Base-by-base conservation (phyloP, 2,888 invertebrate species). In the Synanthedon myopaeformis region DNA sequence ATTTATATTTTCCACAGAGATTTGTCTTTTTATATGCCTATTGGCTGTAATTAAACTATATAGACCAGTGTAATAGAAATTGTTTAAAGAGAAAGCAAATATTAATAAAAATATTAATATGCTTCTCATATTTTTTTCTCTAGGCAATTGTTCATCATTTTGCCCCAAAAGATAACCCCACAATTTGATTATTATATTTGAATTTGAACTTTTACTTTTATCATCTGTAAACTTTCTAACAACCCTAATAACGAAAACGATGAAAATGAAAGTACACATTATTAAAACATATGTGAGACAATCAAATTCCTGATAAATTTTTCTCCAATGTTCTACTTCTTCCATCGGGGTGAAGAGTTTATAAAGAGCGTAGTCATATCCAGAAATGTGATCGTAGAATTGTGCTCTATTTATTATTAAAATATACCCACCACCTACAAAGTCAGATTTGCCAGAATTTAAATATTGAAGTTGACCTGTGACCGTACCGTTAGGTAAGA, bases 21-120 rank as follows among this genome's bases (percentile, higher is more conserved):
- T 54, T 6, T 58, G 62, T 35, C 12, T 57, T 10, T 54, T 54
- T 42, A 54, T 54, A 2, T 42, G 49, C 3, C 48, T 42, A 13
- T 70, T 66, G 12, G 67, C 62, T n/a, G 77, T 69, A 41, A 76
- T 61, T 48, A 79, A 66, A 59, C 76, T 75, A 54, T 69, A 74
- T 23, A 79, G 59, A 12, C 72, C 69, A 4, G 79, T 77, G 51
- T 70, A 76, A 55, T 81, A 83, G 59, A 83, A 81, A 56, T 63
- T 78, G 3, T 58, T 61, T 11, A 82, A 69, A 51, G 72, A 79
- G 57, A 74, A 82, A 45, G 79, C 70, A 42, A 77, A 82, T 70
- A 74, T 72, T 56, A 78, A 64, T 82, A 82, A 82, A 53, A 61
- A 62, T 23, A 75, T 53, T 23, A 76, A 62, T 8, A 81, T 56